Conservation (phyloP, 2,888 invertebrate genomes). For the Hyposoter didymator region DNA sequence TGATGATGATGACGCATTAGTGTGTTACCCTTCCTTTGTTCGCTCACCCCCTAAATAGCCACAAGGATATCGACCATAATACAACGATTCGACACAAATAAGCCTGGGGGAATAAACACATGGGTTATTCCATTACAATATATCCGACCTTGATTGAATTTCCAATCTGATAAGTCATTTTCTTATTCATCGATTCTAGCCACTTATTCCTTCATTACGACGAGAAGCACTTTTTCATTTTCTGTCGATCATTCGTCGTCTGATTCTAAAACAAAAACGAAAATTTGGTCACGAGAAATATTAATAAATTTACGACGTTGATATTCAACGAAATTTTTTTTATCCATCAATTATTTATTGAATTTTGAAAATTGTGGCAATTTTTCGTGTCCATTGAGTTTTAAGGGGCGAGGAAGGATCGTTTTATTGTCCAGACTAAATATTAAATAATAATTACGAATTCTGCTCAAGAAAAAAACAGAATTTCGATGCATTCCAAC, state of each 20-base stretch:
- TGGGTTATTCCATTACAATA: constrained; percentile 3
- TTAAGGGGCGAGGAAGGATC: no score
- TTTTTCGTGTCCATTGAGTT: no score
- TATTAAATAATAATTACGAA: no score
- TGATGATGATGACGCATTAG: constrained; percentile 59
- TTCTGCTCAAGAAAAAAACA: no score
- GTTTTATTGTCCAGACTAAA: no score
- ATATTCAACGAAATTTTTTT: no score
- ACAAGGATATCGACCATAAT: constrained; percentile 47
- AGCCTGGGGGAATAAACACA: constrained; percentile 22
- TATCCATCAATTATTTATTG: no score
- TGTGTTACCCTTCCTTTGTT: constrained; percentile 52
- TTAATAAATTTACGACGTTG: no score
- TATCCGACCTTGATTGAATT: constrained; percentile 6
- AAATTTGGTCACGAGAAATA: not conserved
- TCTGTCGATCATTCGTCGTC: not conserved
- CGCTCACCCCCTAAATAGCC: constrained; percentile 22
- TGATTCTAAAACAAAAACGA: not conserved
- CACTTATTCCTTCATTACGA: not conserved
- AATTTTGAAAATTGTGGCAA: no score
- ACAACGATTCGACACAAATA: constrained; percentile 61
- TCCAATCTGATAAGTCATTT: not conserved
- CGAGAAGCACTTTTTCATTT: not conserved
- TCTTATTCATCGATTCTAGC: not conserved
- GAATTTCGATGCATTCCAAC: no score